Base-by-base conservation (phyloP, 2,888 invertebrate species). In the Machimus rusticus region DNA sequence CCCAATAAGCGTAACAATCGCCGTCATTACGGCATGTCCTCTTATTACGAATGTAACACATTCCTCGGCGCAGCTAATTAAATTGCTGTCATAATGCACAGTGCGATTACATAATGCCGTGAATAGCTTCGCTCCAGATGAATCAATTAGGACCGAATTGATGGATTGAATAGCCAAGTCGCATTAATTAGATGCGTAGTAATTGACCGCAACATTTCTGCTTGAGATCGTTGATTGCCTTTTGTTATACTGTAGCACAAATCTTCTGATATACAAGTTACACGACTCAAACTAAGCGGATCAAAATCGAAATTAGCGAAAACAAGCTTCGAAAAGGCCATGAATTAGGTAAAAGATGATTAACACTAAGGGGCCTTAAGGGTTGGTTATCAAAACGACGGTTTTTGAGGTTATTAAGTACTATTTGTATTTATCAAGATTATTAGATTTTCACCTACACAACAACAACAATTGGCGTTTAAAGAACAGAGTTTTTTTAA, bases 41-140 rank as follows among this genome's bases (percentile, higher is more conserved):
- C 79, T 46, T 51, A 82, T 82, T 82, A 39, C 66, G 66, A 82
- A 66, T 55, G 82, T 23, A 31, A 31, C 31, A 51, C 82, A 82
- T 82, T 82, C 82, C 82, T 82, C 57, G 23, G 57, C 82, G 16
- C 66, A 46, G 37, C 55, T 82, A 82, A 82, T 82, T 82, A 37
- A 82, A 82, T 82, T 82, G 37, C 82, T 23, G 37, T 82, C 82
- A 82, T 82, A 82, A 37, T 82, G 66, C 82, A 82, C 39, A 57
- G 12, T 34, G 28, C 82, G 12, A 66, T n/a, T 51, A n/a, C 51
- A 19, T 55, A 66, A 37, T 57, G 66, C 66, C 5, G 57, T 34
- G 82, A 82, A 57, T 51, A 82, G 82, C n/a, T 1, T 5, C n/a
- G 23, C 66, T 51, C 57, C 1, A 57, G 82, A 82, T 82, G 82